Percentiles rank a stretch among this genome's conserved stretches.
Conservation (phyloP, 2,888 invertebrate genomes). For the Lagria hirta region DNA sequence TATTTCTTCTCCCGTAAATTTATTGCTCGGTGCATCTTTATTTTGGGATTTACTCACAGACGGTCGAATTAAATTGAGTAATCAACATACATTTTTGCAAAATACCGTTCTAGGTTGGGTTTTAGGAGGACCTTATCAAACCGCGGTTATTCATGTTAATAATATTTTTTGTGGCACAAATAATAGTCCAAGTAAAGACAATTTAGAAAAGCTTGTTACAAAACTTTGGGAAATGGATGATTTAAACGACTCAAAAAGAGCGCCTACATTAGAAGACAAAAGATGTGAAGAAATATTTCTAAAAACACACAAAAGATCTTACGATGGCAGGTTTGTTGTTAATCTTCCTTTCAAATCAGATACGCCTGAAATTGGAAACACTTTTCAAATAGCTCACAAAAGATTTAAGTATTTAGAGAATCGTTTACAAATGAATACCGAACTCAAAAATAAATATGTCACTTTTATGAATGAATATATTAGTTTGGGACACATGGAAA, state of each 20-base stretch:
- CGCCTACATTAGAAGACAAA: conserved; percentile 6
- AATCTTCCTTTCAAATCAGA: conserved; percentile 9
- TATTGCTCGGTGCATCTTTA: neutral
- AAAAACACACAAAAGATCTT: neutral
- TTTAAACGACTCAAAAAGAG: neutral
- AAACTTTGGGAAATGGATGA: conserved; percentile 14
- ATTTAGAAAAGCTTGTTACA: conserved; percentile 3
- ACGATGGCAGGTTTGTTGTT: conserved; percentile 6
- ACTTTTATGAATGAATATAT: conserved; percentile 1
- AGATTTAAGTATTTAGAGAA: conserved; percentile 4
- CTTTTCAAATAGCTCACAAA: conserved; percentile 1
- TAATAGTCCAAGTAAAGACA: neutral
- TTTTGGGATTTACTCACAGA: too few relatives aligned
- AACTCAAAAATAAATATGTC: neutral
- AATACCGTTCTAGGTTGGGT: conserved; percentile 14
- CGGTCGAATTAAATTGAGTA: too few relatives aligned
- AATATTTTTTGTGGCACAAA: neutral
- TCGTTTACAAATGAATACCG: neutral
- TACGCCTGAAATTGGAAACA: conserved; percentile 1
- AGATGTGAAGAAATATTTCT: conserved; percentile 12
- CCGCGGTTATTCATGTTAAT: neutral
- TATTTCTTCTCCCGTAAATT: neutral
- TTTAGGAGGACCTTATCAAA: conserved; percentile 2
- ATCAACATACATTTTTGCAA: conserved; percentile 5
- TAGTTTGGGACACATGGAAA: neutral